These are phyloP conservation scores for Diplosoma virens DNA, from an alignment of 23 tunicate genomes.

Conservation along the genomic window DNA sequence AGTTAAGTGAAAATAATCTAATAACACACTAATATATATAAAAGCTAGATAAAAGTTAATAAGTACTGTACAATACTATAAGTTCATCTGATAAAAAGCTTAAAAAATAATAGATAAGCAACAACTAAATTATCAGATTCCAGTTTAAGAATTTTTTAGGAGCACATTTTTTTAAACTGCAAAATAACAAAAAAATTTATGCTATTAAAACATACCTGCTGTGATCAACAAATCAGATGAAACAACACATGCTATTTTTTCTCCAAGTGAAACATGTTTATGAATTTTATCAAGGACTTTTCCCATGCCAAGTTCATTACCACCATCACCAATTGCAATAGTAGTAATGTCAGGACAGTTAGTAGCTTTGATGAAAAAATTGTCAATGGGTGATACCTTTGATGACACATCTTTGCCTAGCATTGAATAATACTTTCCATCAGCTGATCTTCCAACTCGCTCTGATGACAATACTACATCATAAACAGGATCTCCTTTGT, in stretches of 20 bases:
- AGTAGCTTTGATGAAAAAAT: constrained; percentile 52
- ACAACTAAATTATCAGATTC: neutral
- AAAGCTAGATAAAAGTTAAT: too few relatives aligned
- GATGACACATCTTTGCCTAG: constrained; percentile 60
- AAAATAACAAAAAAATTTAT: too few relatives aligned
- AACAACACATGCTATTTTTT: constrained; percentile 57
- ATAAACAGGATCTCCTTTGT: constrained; percentile 14
- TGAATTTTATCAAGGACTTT: constrained; percentile 63
- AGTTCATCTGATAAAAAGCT: too few relatives aligned
- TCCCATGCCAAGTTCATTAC: constrained; percentile 94
- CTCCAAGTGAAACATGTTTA: constrained; percentile 41
- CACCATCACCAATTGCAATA: constrained; percentile 85
- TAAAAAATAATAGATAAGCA: neutral
- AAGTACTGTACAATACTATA: too few relatives aligned
- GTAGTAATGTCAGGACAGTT: constrained; percentile 36
- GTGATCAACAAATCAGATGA: constrained; percentile 52
- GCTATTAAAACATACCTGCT: constrained; percentile 39
- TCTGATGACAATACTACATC: constrained; percentile 75
- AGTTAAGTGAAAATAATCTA: too few relatives aligned
- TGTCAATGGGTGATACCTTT: constrained; percentile 46
- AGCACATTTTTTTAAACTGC: too few relatives aligned
- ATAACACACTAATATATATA: too few relatives aligned
- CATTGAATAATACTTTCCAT: constrained; percentile 81
- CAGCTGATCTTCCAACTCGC: constrained; percentile 48
- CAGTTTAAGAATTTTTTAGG: neutral